These are phyloP conservation scores for Magallana ariakensis DNA, from an alignment of 1,140 invertebrate genomes.

Conservation along the genomic window DNA sequence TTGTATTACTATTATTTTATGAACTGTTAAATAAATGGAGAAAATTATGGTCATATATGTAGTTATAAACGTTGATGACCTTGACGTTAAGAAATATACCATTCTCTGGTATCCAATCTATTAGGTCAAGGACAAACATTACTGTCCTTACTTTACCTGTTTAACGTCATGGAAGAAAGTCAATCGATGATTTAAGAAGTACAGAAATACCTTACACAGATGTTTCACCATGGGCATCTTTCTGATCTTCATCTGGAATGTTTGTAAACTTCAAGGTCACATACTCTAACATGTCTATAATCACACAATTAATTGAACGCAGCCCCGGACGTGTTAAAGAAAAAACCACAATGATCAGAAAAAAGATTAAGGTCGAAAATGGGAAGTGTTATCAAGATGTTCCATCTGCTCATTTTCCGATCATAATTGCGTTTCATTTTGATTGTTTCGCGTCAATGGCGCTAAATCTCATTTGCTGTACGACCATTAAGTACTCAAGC, in stretches of 20 bases:
- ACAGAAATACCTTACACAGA: background rate
- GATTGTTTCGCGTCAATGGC: slow-evolving; percentile 30
- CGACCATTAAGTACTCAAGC: background rate
- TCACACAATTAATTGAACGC: slow-evolving; percentile 7
- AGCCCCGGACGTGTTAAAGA: slow-evolving; percentile 19
- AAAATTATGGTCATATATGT: too few relatives aligned
- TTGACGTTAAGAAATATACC: too few relatives aligned
- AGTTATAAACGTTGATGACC: too few relatives aligned
- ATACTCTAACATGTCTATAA: background rate
- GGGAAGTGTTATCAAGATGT: slow-evolving; percentile 24
- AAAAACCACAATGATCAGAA: background rate
- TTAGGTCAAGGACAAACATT: too few relatives aligned
- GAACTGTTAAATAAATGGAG: too few relatives aligned
- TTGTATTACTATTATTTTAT: too few relatives aligned
- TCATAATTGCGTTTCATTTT: slow-evolving; percentile 25
- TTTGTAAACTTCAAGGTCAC: background rate
- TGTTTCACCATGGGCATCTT: background rate
- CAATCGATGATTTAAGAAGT: background rate
- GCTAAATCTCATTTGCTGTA: slow-evolving; percentile 19
- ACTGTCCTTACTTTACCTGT: too few relatives aligned
- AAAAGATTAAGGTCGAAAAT: background rate
- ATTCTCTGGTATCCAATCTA: too few relatives aligned
- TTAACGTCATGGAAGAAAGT: too few relatives aligned
- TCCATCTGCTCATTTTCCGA: slow-evolving; percentile 11
- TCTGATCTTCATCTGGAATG: background rate